These are phyloP conservation scores for Chironomus riparius DNA, from an alignment of 2,888 invertebrate species.

Conservation along the genomic window DNA sequence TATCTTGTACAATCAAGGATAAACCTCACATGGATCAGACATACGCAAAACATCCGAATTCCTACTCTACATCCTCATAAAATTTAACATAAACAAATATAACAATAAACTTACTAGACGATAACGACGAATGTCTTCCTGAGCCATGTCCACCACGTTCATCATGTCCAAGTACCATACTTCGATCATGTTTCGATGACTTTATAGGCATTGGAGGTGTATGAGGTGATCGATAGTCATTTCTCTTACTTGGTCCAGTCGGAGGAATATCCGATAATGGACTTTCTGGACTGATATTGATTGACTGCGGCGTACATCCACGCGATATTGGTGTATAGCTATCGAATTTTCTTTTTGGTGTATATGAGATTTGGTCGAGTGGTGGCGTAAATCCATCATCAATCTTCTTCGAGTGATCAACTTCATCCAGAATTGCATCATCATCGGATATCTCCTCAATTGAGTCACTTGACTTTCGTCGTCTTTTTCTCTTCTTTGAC, in stretches of 20 bases:
- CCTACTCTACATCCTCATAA: too few relatives aligned
- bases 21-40: too few relatives aligned
- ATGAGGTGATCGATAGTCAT: conserved; percentile 35
- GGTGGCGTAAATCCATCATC: conserved; percentile 35
- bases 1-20: too few relatives aligned
- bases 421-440: conserved; percentile 32
- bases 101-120: neutral
- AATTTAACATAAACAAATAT: too few relatives aligned
- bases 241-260: conserved; percentile 6
- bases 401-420: neutral
- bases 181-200: neutral
- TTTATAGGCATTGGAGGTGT: conserved; percentile 37
- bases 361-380: conserved; percentile 30
- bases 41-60: too few relatives aligned
- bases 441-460: conserved; percentile 41
- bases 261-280: neutral
- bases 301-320: neutral
- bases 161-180: neutral
- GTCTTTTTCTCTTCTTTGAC: conserved; percentile 47
- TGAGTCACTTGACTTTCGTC: conserved; percentile 56
- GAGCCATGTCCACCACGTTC: neutral
- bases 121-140: conserved; percentile 21
- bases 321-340: conserved; percentile 36
- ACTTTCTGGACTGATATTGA: conserved; percentile 11
- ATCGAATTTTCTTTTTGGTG: conserved; percentile 34